Percentiles rank a stretch among this genome's conserved stretches.
These are phyloP conservation scores for Cherax destructor DNA, from an alignment of 1,140 invertebrate genomes.

Conservation along the genomic window DNA sequence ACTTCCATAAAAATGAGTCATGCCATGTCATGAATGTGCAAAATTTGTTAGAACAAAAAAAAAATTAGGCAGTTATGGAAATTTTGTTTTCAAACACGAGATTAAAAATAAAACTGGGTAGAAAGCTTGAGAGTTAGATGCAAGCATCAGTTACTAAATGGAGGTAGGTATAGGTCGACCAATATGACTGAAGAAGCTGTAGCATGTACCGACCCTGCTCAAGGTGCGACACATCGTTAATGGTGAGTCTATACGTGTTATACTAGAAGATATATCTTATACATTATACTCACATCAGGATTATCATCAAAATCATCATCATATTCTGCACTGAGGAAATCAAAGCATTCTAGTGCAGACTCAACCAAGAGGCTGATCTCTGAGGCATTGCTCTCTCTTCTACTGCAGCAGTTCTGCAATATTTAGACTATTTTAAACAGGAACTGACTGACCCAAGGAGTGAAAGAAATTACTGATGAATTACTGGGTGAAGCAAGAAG, in stretches of 20 bases:
- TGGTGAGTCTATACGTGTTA: constrained; percentile 23
- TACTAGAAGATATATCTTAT: constrained; percentile 7
- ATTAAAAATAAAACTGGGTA: neutral
- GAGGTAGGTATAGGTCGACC: neutral
- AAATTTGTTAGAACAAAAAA: no score
- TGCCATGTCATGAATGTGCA: no score
- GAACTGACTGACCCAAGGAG: neutral
- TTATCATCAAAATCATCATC: constrained; percentile 73
- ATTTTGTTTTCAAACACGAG: no score
- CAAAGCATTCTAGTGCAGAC: constrained; percentile 78
- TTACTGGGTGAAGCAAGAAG: neutral
- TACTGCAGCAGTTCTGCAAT: constrained; percentile 69
- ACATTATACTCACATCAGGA: constrained; percentile 58
- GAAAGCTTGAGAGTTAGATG: neutral
- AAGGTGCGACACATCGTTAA: constrained; percentile 19
- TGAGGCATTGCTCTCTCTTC: constrained; percentile 74
- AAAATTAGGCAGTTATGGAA: no score
- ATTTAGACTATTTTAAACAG: constrained; percentile 17
- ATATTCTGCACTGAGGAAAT: constrained; percentile 78
- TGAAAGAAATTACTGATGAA: neutral
- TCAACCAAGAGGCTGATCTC: constrained; percentile 78
- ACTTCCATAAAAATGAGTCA: no score
- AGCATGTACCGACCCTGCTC: neutral
- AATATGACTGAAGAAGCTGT: neutral
- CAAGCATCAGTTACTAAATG: neutral